Conservation (phyloP, 2,888 invertebrate genomes). For the Mythimna albipuncta region DNA sequence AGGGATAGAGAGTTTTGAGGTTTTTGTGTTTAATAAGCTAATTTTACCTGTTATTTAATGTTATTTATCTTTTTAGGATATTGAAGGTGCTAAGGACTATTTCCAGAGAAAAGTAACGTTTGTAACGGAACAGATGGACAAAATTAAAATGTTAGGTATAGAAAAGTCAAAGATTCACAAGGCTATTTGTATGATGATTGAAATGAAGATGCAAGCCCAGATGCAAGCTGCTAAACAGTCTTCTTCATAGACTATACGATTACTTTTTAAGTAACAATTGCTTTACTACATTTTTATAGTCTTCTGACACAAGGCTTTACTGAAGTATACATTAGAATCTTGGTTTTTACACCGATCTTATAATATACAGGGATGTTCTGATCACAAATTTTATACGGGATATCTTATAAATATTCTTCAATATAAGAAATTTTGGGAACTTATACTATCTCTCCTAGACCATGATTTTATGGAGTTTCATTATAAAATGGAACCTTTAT, state of each 20-base stretch:
- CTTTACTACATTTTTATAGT: constrained; percentile 52
- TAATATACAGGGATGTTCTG: constrained; percentile 22
- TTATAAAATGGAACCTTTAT: background rate
- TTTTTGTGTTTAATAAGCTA: background rate
- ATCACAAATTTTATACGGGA: constrained; percentile 35
- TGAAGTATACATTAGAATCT: constrained; percentile 58
- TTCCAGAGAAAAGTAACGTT: constrained; percentile 97
- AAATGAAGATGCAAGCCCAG: constrained; percentile 92
- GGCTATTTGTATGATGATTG: constrained; percentile 94
- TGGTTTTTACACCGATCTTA: constrained; percentile 40
- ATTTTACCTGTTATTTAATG: background rate
- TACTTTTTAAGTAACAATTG: constrained; percentile 48
- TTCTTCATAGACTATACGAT: constrained; percentile 76
- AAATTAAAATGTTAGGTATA: constrained; percentile 95
- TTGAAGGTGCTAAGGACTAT: constrained; percentile 96
- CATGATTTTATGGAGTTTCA: constrained; percentile 7
- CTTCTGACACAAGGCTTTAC: constrained; percentile 37
- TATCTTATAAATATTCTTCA: background rate
- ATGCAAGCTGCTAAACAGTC: constrained; percentile 82
- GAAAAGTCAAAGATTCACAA: constrained; percentile 96
- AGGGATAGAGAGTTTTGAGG: too few relatives aligned
- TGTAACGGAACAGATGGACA: constrained; percentile 98
- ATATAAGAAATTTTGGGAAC: background rate
- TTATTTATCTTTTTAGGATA: constrained; percentile 87
- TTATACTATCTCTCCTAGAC: background rate